Base-by-base conservation (phyloP, 2,797 vertebrate genomes). In the Poeciliopsis presidionis region DNA sequence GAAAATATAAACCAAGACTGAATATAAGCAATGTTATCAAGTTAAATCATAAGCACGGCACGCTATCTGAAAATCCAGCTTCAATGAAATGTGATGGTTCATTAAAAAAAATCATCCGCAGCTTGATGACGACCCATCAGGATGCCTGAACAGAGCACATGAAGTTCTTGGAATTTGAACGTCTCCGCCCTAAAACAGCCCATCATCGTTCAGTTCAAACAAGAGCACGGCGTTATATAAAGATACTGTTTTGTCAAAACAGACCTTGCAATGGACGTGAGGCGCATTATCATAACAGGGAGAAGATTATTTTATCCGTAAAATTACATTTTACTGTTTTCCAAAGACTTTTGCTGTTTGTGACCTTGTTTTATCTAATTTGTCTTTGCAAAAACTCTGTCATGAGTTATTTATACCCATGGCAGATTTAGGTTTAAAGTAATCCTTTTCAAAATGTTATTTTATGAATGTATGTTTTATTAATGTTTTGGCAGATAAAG, bases 1-100 rank as follows among this genome's bases (percentile, higher is more conserved):
- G 2, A 25, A 18, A 74, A 55, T 55, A 72, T 61, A 74, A 76
- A 76, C 67, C 30, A 20, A 11, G 6, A 80, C 43, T 84, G 72
- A 88, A 87, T 78, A 78, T 63, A 43, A 79, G 41, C 51, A 33
- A 73, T 75, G 67, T 72, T 72, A 83, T 86, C 67, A 84, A 79
- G 88, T 81, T 49, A 72, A 76, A 85, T 75, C 74, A 33, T 16
- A 73, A 33, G 49, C 1, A 46, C 22, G 67, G 59, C n/a, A 59
- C 30, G 45, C 43, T 57, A 65, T 70, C 22, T 65, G 67, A 78
- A 73, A 46, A 69, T n/a, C 6, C 33, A 11, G 39, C 30, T 57
- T 33, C 67, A 22, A 4, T 20, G 43, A 61, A 84, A 70, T 74
- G 71, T 36, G 46, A 59, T 1, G 63, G 43, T 84, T 80, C 16